A percentile compares a stretch with the other conserved stretches of the same genome.
phyloP scores from a whole-genome alignment of 30 jellyfish, hydroid and myxozoan species.

The Rhopilema esculentum region DNA sequence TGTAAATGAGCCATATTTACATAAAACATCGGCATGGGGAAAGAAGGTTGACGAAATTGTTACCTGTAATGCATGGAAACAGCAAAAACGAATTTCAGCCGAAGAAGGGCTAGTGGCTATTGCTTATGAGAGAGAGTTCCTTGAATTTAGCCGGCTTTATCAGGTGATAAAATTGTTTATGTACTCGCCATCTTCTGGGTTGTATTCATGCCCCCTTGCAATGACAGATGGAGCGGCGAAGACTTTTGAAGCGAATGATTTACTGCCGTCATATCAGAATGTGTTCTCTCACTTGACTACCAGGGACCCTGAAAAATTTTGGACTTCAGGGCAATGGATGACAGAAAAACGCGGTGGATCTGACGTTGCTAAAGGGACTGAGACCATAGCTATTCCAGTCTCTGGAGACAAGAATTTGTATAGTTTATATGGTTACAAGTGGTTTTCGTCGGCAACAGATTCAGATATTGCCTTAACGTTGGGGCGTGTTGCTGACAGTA shows the following conservation, averaged over 20 bases:
- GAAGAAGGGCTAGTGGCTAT: constrained; percentile 86
- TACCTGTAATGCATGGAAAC: constrained; percentile 88
- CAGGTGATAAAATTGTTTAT: constrained; percentile 85
- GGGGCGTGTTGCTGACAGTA: constrained; percentile 68
- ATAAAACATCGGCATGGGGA: constrained; percentile 93
- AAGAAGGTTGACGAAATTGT: constrained; percentile 73
- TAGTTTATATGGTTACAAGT: constrained; percentile 77
- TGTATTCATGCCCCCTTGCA: constrained; percentile 95
- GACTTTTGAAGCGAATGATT: constrained; percentile 70
- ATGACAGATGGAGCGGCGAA: constrained; percentile 99
- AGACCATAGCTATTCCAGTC: constrained; percentile 73
- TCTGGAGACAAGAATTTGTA: constrained; percentile 17
- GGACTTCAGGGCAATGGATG: constrained; percentile 99
- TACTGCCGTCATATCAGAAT: constrained; percentile 22
- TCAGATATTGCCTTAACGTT: constrained; percentile 84
- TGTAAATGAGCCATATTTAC: constrained; percentile 75
- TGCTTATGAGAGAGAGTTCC: constrained; percentile 76
- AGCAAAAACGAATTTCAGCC: constrained; percentile 83
- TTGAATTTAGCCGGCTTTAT: constrained; percentile 79
- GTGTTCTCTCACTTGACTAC: constrained; percentile 73
- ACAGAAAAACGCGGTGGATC: constrained; percentile 96
- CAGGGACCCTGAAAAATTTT: constrained; percentile 68
- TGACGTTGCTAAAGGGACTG: constrained; percentile 87
- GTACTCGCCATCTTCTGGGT: constrained; percentile 86
- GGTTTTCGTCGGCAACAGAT: constrained; percentile 96